Evolutionary conservation across 1,140 invertebrate species (phyloP).

Genomic region (Drosophila navojoa): DNA sequence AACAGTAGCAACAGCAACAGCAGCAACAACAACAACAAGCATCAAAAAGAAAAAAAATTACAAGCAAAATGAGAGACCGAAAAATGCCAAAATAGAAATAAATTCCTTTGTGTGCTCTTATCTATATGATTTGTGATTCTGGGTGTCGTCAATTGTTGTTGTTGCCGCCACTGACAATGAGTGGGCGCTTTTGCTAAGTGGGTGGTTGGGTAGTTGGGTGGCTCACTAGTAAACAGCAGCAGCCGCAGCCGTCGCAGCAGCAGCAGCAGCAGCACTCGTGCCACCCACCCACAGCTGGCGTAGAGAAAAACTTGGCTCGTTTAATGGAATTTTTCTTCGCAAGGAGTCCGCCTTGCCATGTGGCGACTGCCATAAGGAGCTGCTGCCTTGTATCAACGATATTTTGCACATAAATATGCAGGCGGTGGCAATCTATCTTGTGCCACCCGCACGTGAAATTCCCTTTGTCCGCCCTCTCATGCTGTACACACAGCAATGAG

Average conservation of each 20-base stretch:
- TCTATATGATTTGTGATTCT: constrained; percentile 84
- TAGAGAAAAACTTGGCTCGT: constrained; percentile 20
- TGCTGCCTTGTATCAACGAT: constrained; percentile 54
- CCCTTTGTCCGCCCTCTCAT: constrained; percentile 54
- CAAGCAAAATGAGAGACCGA: constrained; percentile 65
- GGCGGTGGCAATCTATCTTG: constrained; percentile 75
- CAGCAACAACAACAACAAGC: constrained; percentile 28
- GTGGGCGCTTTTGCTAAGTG: constrained; percentile 41
- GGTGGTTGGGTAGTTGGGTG: constrained; percentile 37
- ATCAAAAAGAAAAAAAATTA: constrained; percentile 49
- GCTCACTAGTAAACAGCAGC: constrained; percentile 16
- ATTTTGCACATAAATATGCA: constrained; percentile 81
- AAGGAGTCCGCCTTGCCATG: constrained; percentile 36
- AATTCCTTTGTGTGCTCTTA: constrained; percentile 83
- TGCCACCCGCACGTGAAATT: constrained; percentile 73
- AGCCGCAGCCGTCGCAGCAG: constrained; percentile 36
- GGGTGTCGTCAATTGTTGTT: constrained; percentile 80
- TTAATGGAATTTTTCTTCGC: constrained; percentile 61
- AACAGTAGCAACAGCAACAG: constrained; percentile 37
- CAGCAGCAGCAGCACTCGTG: constrained; percentile 29
- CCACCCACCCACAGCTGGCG: constrained; percentile 8
- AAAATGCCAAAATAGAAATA: constrained; percentile 82
- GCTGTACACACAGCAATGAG: constrained; percentile 28
- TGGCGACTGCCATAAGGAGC: constrained; percentile 44
- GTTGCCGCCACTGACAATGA: constrained; percentile 63